phyloP scores from a whole-genome alignment of 2,797 vertebrate species.

The Nannoperca obscura region DNA sequence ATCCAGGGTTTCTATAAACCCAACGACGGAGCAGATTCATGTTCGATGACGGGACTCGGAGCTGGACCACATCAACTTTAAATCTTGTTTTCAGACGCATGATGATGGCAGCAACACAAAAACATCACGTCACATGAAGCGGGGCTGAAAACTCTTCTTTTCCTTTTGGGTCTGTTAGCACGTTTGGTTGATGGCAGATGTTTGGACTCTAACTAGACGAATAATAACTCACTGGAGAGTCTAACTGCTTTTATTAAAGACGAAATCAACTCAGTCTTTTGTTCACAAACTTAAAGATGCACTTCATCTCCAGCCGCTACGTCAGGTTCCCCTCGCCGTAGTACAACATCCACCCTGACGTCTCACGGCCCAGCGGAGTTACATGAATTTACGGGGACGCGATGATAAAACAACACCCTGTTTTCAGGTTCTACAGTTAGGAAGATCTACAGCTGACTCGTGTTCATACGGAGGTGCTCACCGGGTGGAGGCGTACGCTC shows the following conservation, averaged over 20 bases:
- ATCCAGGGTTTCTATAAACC: conserved; percentile 1
- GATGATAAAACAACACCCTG: too few relatives aligned
- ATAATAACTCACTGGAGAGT: conserved; percentile 13
- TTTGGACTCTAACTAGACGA: too few relatives aligned
- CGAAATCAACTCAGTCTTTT: neutral
- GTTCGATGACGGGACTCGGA: conserved; percentile 3
- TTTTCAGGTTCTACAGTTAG: too few relatives aligned
- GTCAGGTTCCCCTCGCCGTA: too few relatives aligned
- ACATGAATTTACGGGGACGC: too few relatives aligned
- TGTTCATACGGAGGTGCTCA: too few relatives aligned
- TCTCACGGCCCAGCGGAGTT: too few relatives aligned
- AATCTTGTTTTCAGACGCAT: conserved; percentile 24
- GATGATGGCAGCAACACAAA: neutral
- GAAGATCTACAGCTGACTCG: too few relatives aligned
- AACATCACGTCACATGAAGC: neutral
- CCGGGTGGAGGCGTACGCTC: too few relatives aligned
- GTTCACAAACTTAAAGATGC: neutral
- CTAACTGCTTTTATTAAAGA: conserved; percentile 11
- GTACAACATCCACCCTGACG: too few relatives aligned
- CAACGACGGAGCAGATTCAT: neutral
- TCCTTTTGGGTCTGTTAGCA: conserved; percentile 69
- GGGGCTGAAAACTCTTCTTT: conserved; percentile 4
- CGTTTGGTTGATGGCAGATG: conserved; percentile 64
- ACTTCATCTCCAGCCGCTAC: neutral
- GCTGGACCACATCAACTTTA: neutral